Base-by-base conservation (phyloP, 2,797 vertebrate species). In the Syndactyla subalaris region DNA sequence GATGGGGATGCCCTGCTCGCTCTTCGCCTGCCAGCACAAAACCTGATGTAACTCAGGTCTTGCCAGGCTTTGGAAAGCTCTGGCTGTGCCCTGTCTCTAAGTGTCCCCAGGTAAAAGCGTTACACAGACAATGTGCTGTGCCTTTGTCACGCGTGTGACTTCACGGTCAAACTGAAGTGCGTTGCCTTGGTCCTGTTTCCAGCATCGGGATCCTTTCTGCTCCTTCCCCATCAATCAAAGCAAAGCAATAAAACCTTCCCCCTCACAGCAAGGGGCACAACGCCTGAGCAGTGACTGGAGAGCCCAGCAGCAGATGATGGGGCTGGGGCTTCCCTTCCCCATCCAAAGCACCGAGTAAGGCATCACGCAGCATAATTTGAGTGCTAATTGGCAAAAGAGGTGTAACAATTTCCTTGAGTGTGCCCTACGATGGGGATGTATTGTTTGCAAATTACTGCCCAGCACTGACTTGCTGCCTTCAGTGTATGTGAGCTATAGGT, bases 231-330 rank as follows among this genome's bases (percentile, higher is more conserved):
- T 79, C 73, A 66, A 94, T 93, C 93, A 88, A 79, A 95, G 73
- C 41, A 93, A 91, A 96, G 74, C 71, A 93, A 82, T 93, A 93
- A 95, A 97, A 63, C 74, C 83, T 93, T 95, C 93, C 49, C 48
- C 62, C 73, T 86, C 0, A 0, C 21, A 38, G 80, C 48, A 19
- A 73, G 71, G 59, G 43, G 63, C 55, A 62, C 71, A 48, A 81
- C 0, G 2, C 48, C 58, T 3, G 0, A 71, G 54, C 32, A 4
- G 18, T 3, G 4, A 68, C 74, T 49, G 51, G 54, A 91, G 58
- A 52, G 65, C 63, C 0, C 0, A 63, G 51, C 2, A 75, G 78
- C 45, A 81, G 52, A 14, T 4, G 1, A 55, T 4, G 14, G 80
- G 51, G 48, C 68, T 19, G 27, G 45, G 45, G 49, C 52, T 88